Conservation (phyloP, 1,140 invertebrate genomes). For the Bombus polaris region DNA sequence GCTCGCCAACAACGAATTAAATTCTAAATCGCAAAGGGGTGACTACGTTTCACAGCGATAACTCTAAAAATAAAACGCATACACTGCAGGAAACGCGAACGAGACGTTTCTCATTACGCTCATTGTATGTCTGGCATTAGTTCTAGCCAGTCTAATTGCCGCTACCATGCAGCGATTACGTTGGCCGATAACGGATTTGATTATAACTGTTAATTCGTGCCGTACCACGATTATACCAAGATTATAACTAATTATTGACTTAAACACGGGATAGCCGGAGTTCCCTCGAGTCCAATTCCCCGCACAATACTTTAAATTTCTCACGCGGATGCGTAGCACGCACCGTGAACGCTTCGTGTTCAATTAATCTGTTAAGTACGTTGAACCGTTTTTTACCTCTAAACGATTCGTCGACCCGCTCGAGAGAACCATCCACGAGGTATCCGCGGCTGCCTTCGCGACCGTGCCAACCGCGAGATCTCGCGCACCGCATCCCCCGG, state of each 20-base stretch:
- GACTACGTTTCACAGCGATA: conserved; percentile 35
- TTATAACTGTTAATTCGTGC: conserved; percentile 48
- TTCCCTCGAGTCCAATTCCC: conserved; percentile 44
- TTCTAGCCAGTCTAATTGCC: conserved; percentile 51
- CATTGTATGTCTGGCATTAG: conserved; percentile 30
- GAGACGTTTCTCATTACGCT: conserved; percentile 49
- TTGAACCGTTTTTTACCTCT: conserved; percentile 54
- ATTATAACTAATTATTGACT: conserved; percentile 65
- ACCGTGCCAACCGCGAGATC: background rate
- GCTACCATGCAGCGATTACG: conserved; percentile 38
- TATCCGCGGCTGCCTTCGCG: background rate
- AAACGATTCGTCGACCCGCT: conserved; percentile 8
- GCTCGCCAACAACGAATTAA: conserved; percentile 2
- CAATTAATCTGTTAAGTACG: conserved; percentile 57
- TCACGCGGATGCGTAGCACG: conserved; percentile 61
- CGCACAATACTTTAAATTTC: conserved; percentile 54
- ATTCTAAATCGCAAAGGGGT: conserved; percentile 18
- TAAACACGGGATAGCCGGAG: conserved; percentile 20
- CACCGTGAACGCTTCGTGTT: conserved; percentile 57
- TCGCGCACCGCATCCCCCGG: no score
- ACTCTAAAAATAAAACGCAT: conserved; percentile 31
- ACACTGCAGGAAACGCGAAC: conserved; percentile 27
- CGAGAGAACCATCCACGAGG: background rate
- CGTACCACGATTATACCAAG: conserved; percentile 53
- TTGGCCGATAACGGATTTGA: conserved; percentile 60